A percentile compares a stretch with the other conserved stretches of the same genome.
Conservation (phyloP, 1,140 invertebrate genomes). For the Coptotermes formosanus region DNA sequence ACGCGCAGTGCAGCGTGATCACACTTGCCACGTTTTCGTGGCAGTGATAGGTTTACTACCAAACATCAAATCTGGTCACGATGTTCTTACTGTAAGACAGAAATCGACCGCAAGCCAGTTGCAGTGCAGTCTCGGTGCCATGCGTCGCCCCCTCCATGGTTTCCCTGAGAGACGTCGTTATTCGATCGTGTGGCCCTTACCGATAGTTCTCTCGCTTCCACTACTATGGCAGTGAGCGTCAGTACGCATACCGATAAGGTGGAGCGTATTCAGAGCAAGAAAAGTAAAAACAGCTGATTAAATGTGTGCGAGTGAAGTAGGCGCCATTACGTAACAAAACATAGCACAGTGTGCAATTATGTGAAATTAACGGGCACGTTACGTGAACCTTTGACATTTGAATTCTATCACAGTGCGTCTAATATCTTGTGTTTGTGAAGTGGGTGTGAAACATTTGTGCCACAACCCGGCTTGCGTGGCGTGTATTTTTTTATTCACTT, state of each 20-base stretch:
- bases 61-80: no score
- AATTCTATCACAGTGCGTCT: no score
- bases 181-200: neutral
- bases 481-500: no score
- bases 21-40: no score
- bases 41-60: no score
- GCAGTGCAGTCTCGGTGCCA: neutral
- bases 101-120: neutral
- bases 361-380: neutral
- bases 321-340: neutral
- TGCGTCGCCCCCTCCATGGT: no score
- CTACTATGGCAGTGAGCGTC: neutral
- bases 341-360: neutral
- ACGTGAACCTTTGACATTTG: no score
- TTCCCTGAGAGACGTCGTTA: neutral
- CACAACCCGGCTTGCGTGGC: no score
- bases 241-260: neutral
- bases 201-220: neutral
- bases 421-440: neutral
- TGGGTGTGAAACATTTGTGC: neutral
- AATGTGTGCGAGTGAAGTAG: neutral
- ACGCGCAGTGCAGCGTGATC: no score
- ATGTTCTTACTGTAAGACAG: no score
- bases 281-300: neutral
- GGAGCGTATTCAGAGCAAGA: no score